Percentiles rank a stretch among this genome's conserved stretches.
Conservation (phyloP, 2,797 vertebrate species). For the Loriculus beryllinus region DNA sequence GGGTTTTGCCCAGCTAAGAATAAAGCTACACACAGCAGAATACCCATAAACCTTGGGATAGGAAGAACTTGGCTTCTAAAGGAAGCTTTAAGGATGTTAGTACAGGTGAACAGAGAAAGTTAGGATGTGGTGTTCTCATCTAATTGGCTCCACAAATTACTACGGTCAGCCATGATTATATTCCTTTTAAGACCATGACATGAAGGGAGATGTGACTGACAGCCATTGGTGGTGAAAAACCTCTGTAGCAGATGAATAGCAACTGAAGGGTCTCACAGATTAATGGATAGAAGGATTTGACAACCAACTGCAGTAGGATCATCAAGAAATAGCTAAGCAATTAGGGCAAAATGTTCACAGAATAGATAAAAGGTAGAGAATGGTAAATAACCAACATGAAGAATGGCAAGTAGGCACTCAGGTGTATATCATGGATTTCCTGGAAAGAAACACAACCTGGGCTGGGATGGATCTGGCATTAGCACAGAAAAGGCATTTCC, state of each 20-base stretch:
- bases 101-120: neutral
- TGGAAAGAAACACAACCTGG: neutral
- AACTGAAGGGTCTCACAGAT: conserved; percentile 32
- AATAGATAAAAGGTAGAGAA: conserved; percentile 21
- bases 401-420: neutral
- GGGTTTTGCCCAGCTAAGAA: neutral
- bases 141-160: neutral
- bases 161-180: neutral
- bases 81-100: neutral
- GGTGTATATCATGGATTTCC: neutral
- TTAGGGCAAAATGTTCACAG: conserved; percentile 9
- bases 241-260: neutral
- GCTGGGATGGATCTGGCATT: neutral
- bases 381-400: conserved; percentile 15
- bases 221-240: neutral
- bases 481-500: neutral
- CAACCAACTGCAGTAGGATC: neutral
- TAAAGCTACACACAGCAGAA: neutral
- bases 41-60: neutral
- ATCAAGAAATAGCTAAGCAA: conserved; percentile 42
- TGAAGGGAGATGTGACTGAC: neutral
- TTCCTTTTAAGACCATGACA: neutral
- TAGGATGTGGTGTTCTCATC: neutral
- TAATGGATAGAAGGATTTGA: conserved; percentile 23
- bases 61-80: neutral